A percentile compares a stretch with the other conserved stretches of the same genome.
These are phyloP conservation scores for Paracanthobrama guichenoti DNA, from an alignment of 2,113 vertebrate species.

Conservation along the genomic window DNA sequence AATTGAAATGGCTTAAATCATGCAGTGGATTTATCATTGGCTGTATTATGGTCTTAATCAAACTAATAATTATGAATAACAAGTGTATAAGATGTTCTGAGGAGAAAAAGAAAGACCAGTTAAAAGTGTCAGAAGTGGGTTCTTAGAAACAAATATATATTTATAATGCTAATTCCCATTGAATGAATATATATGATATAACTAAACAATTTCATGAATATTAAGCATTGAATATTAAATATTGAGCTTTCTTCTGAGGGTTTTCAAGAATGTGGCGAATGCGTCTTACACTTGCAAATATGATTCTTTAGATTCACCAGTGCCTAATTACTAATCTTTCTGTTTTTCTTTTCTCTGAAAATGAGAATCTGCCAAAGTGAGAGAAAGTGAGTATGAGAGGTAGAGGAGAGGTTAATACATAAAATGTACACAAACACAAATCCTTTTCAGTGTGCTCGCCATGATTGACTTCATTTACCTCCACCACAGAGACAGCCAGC, in stretches of 20 bases:
- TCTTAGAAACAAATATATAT: background rate
- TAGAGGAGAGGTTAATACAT: constrained; percentile 13
- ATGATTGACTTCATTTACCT: constrained; percentile 30
- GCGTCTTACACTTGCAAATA: background rate
- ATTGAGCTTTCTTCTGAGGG: background rate
- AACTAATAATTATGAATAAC: background rate
- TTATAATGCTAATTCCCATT: background rate
- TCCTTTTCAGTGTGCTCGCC: background rate
- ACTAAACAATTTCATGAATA: background rate
- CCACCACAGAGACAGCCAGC: constrained; percentile 14
- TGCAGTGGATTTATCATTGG: background rate
- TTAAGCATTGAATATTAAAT: background rate
- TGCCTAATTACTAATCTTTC: background rate
- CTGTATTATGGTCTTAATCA: background rate
- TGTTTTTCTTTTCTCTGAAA: background rate
- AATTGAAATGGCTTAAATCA: background rate
- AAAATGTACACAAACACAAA: background rate
- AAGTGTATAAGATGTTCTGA: background rate
- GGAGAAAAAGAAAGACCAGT: background rate
- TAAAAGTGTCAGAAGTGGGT: background rate
- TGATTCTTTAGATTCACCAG: background rate
- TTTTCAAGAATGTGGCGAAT: background rate
- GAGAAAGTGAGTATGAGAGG: background rate
- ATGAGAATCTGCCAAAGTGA: constrained; percentile 6
- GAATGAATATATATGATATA: background rate